These are phyloP conservation scores for Benthosema pterotum DNA, from an alignment of 2,797 vertebrate species.

Conservation along the genomic window DNA sequence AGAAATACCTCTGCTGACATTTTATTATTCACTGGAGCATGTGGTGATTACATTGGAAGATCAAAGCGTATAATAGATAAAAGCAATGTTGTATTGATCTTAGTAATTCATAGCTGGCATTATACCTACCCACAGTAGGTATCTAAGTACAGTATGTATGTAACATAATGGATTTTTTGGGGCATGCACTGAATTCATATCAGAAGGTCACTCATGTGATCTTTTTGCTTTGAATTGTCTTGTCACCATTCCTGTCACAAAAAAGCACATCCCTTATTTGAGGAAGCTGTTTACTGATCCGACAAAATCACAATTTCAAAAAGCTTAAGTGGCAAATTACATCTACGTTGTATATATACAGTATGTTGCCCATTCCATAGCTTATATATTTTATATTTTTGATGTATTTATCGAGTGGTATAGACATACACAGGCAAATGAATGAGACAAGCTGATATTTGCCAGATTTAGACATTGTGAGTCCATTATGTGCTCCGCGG, in stretches of 20 bases:
- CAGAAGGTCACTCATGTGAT: conserved; percentile 13
- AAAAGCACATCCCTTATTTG: neutral
- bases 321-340: neutral
- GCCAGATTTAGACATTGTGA: conserved; percentile 21
- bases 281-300: neutral
- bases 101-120: too few species aligned
- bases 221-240: conserved; percentile 15
- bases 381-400: too few species aligned
- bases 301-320: conserved; percentile 4
- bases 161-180: neutral
- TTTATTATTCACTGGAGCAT: too few species aligned
- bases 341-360: too few species aligned
- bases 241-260: conserved; percentile 3
- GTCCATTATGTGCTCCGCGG: conserved; percentile 28
- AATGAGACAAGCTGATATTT: conserved; percentile 27
- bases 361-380: conserved; percentile 5
- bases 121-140: too few species aligned
- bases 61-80: too few species aligned
- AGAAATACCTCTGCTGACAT: too few species aligned
- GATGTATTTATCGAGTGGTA: conserved; percentile 41
- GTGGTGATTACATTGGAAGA: too few species aligned
- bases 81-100: too few species aligned
- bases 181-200: conserved; percentile 14
- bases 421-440: conserved; percentile 40
- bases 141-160: neutral